phyloP scores from a whole-genome alignment of 2,797 vertebrate species.

The Gallinago nigripennis region DNA sequence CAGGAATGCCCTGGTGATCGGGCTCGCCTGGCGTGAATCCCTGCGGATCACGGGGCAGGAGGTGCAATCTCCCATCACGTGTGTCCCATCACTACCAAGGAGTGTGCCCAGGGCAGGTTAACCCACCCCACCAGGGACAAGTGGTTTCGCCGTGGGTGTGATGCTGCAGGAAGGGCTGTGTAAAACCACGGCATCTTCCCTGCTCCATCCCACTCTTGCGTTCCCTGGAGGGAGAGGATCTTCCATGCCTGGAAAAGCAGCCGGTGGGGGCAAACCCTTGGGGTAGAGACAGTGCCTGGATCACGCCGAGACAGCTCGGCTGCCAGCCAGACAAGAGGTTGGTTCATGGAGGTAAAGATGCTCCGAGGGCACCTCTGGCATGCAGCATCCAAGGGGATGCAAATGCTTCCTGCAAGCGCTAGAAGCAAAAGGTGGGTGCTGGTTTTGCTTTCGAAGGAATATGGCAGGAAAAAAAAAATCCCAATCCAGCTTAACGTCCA shows the following conservation, averaged over 20 bases:
- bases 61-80: not conserved
- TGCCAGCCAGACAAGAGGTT: not conserved
- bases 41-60: accelerated
- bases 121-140: not conserved
- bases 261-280: not conserved
- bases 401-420: not conserved
- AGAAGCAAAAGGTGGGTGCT: not conserved
- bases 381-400: not conserved
- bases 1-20: not conserved
- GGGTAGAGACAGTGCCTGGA: not conserved
- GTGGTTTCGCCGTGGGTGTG: not conserved
- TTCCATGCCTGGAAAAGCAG: not conserved
- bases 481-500: not conserved
- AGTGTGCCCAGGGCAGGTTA: accelerated
- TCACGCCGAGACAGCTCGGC: accelerated
- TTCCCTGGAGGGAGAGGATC: not conserved
- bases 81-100: no score
- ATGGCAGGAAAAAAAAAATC: not conserved
- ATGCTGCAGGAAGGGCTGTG: not conserved
- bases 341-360: not conserved
- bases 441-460: not conserved
- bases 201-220: accelerated
- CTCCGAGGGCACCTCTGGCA: not conserved
- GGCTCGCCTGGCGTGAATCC: not conserved
- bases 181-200: not conserved